Evolutionary conservation across 2,888 invertebrate genomes (phyloP).

Genomic region (Cepaea hortensis): DNA sequence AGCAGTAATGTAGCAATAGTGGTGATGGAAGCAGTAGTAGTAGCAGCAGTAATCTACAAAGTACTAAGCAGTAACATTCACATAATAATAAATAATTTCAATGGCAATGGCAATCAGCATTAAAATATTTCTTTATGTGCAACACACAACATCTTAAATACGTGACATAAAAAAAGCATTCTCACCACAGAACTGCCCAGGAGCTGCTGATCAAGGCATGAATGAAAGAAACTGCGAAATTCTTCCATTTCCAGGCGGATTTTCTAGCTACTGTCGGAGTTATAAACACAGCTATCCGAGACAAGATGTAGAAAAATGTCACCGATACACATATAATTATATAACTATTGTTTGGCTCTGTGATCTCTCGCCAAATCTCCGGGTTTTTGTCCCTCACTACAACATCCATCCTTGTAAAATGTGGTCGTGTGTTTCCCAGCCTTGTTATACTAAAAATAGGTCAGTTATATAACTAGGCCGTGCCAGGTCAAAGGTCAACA

Average conservation of each 20-base stretch:
- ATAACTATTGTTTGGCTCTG: slow-evolving; percentile 34
- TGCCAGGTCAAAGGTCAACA: slow-evolving; percentile 17
- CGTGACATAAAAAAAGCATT: neutral
- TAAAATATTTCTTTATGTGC: neutral
- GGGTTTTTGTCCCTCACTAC: neutral
- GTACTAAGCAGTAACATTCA: no score
- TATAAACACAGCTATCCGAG: neutral
- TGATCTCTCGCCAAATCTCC: slow-evolving; percentile 43
- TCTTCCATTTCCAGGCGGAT: slow-evolving; percentile 51
- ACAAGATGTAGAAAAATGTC: slow-evolving; percentile 39
- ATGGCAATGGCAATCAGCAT: neutral
- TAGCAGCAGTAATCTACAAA: no score
- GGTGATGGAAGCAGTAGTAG: no score
- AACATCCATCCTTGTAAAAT: neutral
- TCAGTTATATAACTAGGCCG: slow-evolving; percentile 3
- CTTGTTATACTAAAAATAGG: no score
- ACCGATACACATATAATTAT: slow-evolving; percentile 38
- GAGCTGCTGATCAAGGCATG: slow-evolving; percentile 47
- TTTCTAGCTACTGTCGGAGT: slow-evolving; percentile 26
- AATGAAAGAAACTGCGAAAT: slow-evolving; percentile 48
- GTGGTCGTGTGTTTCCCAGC: no score
- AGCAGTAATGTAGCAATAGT: no score
- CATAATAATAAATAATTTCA: neutral
- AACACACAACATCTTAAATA: neutral
- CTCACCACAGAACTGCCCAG: slow-evolving; percentile 48